These are phyloP conservation scores for Coelopa frigida DNA, from an alignment of 1,140 invertebrate species.

Conservation along the genomic window DNA sequence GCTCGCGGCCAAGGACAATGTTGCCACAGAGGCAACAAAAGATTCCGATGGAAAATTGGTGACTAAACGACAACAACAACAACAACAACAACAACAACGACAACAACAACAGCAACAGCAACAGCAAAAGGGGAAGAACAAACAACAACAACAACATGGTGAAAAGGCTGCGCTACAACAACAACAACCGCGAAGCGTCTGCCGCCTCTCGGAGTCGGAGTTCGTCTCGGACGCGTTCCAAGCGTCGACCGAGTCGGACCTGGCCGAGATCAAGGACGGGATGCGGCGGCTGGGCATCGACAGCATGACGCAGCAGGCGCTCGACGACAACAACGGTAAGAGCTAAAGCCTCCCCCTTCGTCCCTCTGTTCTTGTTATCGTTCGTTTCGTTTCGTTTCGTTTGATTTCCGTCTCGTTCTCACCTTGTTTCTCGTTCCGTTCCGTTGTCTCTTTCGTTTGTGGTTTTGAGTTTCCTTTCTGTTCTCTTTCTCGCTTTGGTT, in stretches of 20 bases:
- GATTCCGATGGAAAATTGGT: not conserved
- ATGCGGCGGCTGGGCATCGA: constrained; percentile 58
- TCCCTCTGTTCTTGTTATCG: constrained; percentile 14
- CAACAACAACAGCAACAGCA: too few species aligned
- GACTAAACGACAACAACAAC: too few species aligned
- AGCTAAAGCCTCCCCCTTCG: too few species aligned
- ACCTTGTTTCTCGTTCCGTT: not conserved
- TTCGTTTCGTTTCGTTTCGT: constrained; percentile 9
- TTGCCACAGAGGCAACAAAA: not conserved
- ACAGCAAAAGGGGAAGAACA: too few species aligned
- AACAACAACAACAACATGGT: too few species aligned
- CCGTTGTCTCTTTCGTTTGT: not conserved
- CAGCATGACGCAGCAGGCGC: constrained; percentile 38
- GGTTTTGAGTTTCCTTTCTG: not conserved
- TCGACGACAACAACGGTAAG: constrained; percentile 40
- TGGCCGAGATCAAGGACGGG: constrained; percentile 60
- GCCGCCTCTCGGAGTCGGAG: constrained; percentile 45
- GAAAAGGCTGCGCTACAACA: constrained; percentile 9
- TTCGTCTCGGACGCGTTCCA: constrained; percentile 63
- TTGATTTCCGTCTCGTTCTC: not conserved
- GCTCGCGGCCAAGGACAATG: not conserved
- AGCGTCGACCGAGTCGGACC: constrained; percentile 51
- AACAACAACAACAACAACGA: too few species aligned
- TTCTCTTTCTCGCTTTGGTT: not conserved
- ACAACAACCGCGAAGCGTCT: constrained; percentile 5